Base-by-base conservation (phyloP, 2,888 invertebrate genomes). In the Chelonus formosanus region DNA sequence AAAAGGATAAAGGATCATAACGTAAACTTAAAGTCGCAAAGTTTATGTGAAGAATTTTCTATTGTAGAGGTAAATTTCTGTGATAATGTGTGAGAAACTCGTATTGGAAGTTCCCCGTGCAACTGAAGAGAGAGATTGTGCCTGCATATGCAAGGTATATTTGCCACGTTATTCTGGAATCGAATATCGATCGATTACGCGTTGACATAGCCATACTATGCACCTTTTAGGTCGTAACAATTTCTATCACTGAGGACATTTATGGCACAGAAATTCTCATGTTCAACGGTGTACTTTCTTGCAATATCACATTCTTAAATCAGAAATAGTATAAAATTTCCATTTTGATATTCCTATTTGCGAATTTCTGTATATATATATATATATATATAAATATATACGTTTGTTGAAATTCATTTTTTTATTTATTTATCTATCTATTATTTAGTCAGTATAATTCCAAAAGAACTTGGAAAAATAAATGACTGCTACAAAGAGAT, bases 171-270 rank as follows among this genome's bases (percentile, higher is more conserved):
- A 63, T 62, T 71, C 58, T 66, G 56, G 6, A 55, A 63, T 64
- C 57, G 44, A 67, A 67, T 67, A 68, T 65, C 69, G 67, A 65
- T 68, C 68, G 64, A 71, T 69, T 64, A 54, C 56, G 55, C 57
- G 48, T 61, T 67, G 65, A 71, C 65, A 58, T 69, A 62, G 44
- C 63, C 65, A 62, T 64, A 20, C 59, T 59, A 36, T 35, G 35
- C 10, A 59, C 36, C 45, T 44, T 31, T 36, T 40, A 47, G 50
- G n/a, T 50, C 50, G 59, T 50, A 59, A 59, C 50, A 43, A 45
- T 57, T 57, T 57, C 34, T 57, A 57, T 57, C 34, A 34, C 20
- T 57, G 5, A n/a, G 4, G 35, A 58, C 4, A 58, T 48, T 58
- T 58, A 35, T 58, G 34, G n/a, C 34, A 4, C 4, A 36, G 10